These are phyloP conservation scores for Anomalospiza imberbis DNA, from an alignment of 2,797 vertebrate genomes.

Conservation along the genomic window DNA sequence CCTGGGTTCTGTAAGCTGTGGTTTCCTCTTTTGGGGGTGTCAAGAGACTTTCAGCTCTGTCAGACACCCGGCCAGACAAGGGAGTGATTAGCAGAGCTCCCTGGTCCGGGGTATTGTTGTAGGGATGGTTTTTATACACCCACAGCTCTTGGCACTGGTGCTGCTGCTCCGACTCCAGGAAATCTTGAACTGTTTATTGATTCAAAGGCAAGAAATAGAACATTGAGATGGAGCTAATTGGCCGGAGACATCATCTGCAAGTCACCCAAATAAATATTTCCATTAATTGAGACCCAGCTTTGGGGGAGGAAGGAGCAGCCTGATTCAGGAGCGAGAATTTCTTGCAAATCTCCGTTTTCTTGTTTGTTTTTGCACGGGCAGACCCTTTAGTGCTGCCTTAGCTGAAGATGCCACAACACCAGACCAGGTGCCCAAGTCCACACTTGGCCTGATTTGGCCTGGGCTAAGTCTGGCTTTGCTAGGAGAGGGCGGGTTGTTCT, in stretches of 20 bases:
- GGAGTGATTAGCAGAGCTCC: conserved; percentile 65
- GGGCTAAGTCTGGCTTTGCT: background rate
- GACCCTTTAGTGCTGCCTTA: background rate
- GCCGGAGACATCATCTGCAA: conserved; percentile 55
- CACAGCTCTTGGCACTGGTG: conserved; percentile 64
- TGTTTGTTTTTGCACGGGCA: background rate
- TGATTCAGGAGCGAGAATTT: background rate
- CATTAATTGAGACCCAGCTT: conserved; percentile 62
- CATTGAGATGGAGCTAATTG: conserved; percentile 67
- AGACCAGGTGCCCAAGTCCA: background rate
- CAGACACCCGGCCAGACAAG: conserved; percentile 52
- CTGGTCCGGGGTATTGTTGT: conserved; percentile 64
- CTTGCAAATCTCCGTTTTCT: background rate
- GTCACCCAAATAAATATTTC: conserved; percentile 66
- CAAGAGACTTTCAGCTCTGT: conserved; percentile 52
- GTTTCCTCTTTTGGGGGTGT: conserved; percentile 66
- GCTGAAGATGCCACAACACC: conserved; percentile 1
- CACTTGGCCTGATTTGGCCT: background rate
- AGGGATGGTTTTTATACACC: conserved; percentile 77
- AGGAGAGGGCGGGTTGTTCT: background rate
- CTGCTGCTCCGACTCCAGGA: conserved; percentile 70
- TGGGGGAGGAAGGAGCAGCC: conserved; percentile 21
- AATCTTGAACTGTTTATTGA: conserved; percentile 76
- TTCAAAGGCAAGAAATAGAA: conserved; percentile 72
- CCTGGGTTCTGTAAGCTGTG: conserved; percentile 62